Percentiles rank a stretch among this genome's conserved stretches.
phyloP scores from a whole-genome alignment of 2,888 invertebrate species.

The Polietes domitor region DNA sequence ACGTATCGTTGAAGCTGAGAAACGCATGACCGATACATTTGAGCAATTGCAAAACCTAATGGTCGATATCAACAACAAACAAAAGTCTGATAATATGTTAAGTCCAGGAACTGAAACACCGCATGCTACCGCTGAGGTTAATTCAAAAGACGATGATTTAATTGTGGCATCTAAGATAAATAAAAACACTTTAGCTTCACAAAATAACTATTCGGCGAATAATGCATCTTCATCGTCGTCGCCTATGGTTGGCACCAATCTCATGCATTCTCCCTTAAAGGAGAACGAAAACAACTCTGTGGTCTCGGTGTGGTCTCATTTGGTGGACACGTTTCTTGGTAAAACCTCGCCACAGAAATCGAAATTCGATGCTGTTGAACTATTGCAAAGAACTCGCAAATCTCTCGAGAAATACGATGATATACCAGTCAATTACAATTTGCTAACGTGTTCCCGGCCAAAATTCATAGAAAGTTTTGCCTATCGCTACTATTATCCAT shows the following conservation, averaged over 20 bases:
- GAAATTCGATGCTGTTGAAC: conserved; percentile 86
- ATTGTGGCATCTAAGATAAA: conserved; percentile 29
- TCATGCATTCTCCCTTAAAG: conserved; percentile 30
- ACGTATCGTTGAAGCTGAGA: conserved; percentile 74
- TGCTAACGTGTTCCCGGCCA: conserved; percentile 90
- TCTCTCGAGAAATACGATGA: conserved; percentile 85
- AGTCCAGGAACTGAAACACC: background rate
- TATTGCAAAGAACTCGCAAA: conserved; percentile 85
- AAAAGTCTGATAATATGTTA: conserved; percentile 25
- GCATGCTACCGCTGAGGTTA: background rate
- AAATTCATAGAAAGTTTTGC: conserved; percentile 79
- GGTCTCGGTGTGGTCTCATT: conserved; percentile 82
- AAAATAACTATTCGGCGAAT: conserved; percentile 34
- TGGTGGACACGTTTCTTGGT: conserved; percentile 83
- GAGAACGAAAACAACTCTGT: conserved; percentile 36
- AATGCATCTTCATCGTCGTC: conserved; percentile 15
- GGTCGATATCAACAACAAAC: conserved; percentile 65
- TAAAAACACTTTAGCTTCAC: conserved; percentile 31
- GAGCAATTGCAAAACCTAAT: conserved; percentile 75
- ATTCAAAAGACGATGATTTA: conserved; percentile 50
- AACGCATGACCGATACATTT: conserved; percentile 76
- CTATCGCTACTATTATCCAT: conserved; percentile 77
- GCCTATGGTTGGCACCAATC: background rate
- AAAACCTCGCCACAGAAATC: conserved; percentile 81
- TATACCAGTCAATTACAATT: conserved; percentile 84